phyloP scores from a whole-genome alignment of 2,888 invertebrate genomes.

The Aquatica leii region DNA sequence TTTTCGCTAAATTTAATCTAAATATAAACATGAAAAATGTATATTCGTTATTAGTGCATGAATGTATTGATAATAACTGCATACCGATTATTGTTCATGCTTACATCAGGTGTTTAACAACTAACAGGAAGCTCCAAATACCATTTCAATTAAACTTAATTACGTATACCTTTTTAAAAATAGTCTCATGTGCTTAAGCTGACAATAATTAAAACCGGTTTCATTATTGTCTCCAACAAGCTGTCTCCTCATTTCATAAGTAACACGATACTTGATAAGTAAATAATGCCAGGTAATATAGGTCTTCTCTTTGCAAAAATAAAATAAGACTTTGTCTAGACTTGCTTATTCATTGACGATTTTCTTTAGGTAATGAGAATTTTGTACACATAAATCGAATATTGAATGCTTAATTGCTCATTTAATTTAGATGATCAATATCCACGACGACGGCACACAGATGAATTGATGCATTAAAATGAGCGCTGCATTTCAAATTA shows the following conservation, averaged over 20 bases:
- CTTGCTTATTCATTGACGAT: slow-evolving; percentile 30
- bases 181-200: slow-evolving; percentile 13
- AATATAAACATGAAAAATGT: neutral
- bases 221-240: slow-evolving; percentile 35
- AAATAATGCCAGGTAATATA: slow-evolving; percentile 37
- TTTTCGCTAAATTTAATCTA: too few species aligned
- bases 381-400: neutral
- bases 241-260: slow-evolving; percentile 32
- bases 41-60: slow-evolving; percentile 8
- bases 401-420: slow-evolving; percentile 8
- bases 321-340: slow-evolving; percentile 36
- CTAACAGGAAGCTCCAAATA: slow-evolving; percentile 22
- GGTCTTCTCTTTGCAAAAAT: slow-evolving; percentile 35
- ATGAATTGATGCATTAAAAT: slow-evolving; percentile 9
- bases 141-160: slow-evolving; percentile 31
- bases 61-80: neutral
- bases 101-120: slow-evolving; percentile 19
- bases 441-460: neutral
- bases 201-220: slow-evolving; percentile 35
- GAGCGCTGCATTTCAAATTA: slow-evolving; percentile 9
- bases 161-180: slow-evolving; percentile 26
- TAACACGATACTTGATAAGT: slow-evolving; percentile 35
- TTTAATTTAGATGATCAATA: slow-evolving; percentile 16
- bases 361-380: slow-evolving; percentile 12
- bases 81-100: neutral